Conservation (phyloP, 2,113 vertebrate species). For the Notarius lentiginosus region DNA sequence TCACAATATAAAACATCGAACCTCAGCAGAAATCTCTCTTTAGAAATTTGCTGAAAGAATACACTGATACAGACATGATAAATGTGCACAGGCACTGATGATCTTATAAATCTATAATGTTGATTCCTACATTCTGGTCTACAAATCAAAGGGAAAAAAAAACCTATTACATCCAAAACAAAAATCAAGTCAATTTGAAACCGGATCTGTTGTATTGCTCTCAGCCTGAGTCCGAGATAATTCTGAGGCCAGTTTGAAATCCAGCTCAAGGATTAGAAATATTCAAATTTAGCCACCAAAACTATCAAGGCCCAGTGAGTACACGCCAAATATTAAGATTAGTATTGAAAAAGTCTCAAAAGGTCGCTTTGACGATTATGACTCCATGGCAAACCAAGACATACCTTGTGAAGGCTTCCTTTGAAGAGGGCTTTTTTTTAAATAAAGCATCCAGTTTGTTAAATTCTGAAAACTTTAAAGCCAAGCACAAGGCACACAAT, state of each 20-base stretch:
- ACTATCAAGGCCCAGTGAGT: neutral
- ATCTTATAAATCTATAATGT: neutral
- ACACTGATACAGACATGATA: neutral
- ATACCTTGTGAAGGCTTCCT: slow-evolving; percentile 56
- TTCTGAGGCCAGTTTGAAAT: neutral
- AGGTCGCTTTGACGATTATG: neutral
- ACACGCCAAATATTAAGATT: neutral
- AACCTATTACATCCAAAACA: neutral
- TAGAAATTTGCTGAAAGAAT: neutral
- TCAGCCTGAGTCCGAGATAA: slow-evolving; percentile 24
- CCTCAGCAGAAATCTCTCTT: neutral
- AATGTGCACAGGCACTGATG: neutral
- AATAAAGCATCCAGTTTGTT: slow-evolving; percentile 45
- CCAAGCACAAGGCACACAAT: slow-evolving; percentile 45
- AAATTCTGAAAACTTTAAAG: slow-evolving; percentile 32
- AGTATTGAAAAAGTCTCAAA: neutral
- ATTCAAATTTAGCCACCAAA: neutral
- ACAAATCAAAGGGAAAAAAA: neutral
- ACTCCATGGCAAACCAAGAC: neutral
- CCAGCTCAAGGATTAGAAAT: neutral
- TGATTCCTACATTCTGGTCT: neutral
- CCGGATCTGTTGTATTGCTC: slow-evolving; percentile 13
- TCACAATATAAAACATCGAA: neutral
- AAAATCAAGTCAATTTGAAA: neutral
- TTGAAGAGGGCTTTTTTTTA: neutral